Evolutionary conservation across 2,113 vertebrate species (phyloP).

Genomic region (Symphodus melops): DNA sequence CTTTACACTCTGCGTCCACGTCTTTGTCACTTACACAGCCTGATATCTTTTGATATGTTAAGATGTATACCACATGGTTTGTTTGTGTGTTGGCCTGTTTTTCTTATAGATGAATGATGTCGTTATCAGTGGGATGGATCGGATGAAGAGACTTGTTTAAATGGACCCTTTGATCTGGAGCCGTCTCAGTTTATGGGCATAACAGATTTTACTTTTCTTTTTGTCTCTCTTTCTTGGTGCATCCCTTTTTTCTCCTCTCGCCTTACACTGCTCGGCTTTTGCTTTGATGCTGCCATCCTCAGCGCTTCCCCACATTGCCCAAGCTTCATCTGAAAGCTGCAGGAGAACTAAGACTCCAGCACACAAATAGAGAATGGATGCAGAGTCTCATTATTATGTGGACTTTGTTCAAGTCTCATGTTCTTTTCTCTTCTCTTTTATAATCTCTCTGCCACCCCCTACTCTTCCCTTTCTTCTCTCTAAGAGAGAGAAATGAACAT

Average conservation of each 20-base stretch:
- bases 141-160: constrained; percentile 69
- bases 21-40: background rate
- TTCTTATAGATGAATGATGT: constrained; percentile 27
- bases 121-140: constrained; percentile 58
- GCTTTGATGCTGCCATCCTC: constrained; percentile 56
- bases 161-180: constrained; percentile 72
- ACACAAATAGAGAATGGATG: constrained; percentile 30
- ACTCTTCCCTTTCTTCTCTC: constrained; percentile 56
- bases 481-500: constrained; percentile 67
- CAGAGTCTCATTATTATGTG: constrained; percentile 63
- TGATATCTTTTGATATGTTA: constrained; percentile 20
- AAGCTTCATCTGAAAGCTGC: constrained; percentile 7
- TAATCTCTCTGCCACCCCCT: constrained; percentile 18
- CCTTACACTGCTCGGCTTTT: constrained; percentile 14
- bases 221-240: background rate
- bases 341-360: constrained; percentile 51
- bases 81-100: constrained; percentile 8
- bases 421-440: constrained; percentile 38
- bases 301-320: constrained; percentile 26
- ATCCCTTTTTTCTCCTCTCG: constrained; percentile 11
- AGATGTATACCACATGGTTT: constrained; percentile 24
- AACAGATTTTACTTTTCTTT: constrained; percentile 29
- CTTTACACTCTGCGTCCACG: background rate
- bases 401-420: constrained; percentile 47
- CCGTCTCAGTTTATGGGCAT: constrained; percentile 60